Conservation (phyloP, 2,888 invertebrate species). For the Philereme transversata region DNA sequence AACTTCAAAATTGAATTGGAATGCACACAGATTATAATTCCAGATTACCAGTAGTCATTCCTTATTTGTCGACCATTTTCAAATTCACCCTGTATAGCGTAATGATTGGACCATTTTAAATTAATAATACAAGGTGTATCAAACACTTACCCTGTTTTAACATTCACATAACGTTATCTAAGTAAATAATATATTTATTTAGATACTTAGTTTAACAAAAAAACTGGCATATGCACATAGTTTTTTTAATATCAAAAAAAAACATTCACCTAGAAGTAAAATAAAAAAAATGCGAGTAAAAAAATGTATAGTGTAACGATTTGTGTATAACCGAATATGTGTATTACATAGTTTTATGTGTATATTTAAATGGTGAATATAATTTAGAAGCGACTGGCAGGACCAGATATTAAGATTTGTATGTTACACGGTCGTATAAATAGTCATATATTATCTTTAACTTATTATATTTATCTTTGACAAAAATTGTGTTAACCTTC, state of each 20-base stretch:
- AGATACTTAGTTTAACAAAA: background rate
- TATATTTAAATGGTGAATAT: slow-evolving; percentile 52
- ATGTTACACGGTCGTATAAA: slow-evolving; percentile 16
- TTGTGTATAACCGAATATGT: slow-evolving; percentile 58
- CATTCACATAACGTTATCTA: no score
- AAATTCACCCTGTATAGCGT: no score
- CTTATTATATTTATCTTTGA: background rate
- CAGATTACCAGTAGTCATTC: no score
- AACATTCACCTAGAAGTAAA: slow-evolving; percentile 30
- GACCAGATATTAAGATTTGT: slow-evolving; percentile 49
- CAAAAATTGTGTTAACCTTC: no score
- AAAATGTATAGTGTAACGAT: slow-evolving; percentile 29
- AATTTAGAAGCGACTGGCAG: slow-evolving; percentile 56
- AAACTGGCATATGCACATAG: slow-evolving; percentile 36
- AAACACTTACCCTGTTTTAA: no score
- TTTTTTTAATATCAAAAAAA: slow-evolving; percentile 24
- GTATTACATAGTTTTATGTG: slow-evolving; percentile 72
- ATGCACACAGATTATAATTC: no score
- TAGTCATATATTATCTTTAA: slow-evolving; percentile 22
- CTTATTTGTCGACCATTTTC: no score
- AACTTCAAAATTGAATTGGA: no score
- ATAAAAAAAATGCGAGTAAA: slow-evolving; percentile 29
- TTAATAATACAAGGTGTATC: no score
- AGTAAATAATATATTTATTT: no score
- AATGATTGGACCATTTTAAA: no score